Conservation (phyloP, 2,888 invertebrate species). For the Hypolimnas misippus region DNA sequence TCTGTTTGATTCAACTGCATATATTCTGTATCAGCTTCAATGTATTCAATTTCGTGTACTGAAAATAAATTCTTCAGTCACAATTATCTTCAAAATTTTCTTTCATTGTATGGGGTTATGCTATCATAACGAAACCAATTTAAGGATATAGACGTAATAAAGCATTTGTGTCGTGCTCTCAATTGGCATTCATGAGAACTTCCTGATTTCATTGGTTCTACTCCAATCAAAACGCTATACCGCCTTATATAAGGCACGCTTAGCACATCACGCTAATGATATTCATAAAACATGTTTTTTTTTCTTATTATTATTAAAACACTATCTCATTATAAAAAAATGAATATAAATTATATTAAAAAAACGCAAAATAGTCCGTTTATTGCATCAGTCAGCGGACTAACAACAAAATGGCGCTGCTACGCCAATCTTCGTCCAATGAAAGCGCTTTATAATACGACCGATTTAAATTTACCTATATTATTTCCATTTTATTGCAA, state of each 20-base stretch:
- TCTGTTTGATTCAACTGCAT: conserved; percentile 63
- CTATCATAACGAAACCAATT: conserved; percentile 1
- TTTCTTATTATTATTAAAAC: not conserved
- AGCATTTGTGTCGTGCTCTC: conserved; percentile 25
- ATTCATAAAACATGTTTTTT: too few species aligned
- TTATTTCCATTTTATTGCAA: too few species aligned
- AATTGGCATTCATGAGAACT: conserved; percentile 36
- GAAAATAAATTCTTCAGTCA: conserved; percentile 55
- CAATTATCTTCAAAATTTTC: conserved; percentile 36
- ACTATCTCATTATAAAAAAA: not conserved
- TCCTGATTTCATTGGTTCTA: conserved; percentile 31
- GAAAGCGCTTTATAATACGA: conserved; percentile 78
- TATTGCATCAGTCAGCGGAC: conserved; percentile 77
- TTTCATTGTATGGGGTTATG: not conserved
- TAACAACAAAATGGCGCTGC: conserved; percentile 80
- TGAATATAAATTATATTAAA: conserved; percentile 32
- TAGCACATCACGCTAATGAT: too few species aligned
- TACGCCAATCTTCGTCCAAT: conserved; percentile 50
- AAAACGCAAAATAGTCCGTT: conserved; percentile 52
- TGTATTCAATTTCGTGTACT: conserved; percentile 62
- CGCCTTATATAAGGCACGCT: too few species aligned
- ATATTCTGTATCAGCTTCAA: conserved; percentile 62
- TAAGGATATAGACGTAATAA: conserved; percentile 10
- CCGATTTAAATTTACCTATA: conserved; percentile 48
- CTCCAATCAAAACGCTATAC: too few species aligned